These are phyloP conservation scores for Montipora sp. DNA, from an alignment of 64 coral and sea anemone genomes.

Conservation along the genomic window DNA sequence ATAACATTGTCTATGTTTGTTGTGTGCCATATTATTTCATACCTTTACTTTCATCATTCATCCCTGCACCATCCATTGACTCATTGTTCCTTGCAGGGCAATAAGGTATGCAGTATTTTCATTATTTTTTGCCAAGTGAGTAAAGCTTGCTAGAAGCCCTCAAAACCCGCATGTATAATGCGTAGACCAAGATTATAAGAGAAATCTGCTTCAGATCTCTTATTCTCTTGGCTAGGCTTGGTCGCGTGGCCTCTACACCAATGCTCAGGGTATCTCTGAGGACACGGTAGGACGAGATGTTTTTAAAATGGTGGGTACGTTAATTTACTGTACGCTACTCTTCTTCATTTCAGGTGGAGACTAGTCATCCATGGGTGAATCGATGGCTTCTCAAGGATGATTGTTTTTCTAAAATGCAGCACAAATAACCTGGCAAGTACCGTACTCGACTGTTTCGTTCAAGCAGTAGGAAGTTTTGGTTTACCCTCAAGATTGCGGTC, in stretches of 20 bases:
- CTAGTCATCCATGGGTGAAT: not conserved
- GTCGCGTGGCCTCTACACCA: not conserved
- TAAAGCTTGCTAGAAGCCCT: too few relatives aligned
- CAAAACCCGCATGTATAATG: too few relatives aligned
- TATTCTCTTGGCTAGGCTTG: not conserved
- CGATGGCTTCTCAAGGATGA: constrained; percentile 8
- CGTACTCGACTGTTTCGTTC: constrained; percentile 10
- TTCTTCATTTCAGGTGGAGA: not conserved
- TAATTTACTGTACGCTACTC: not conserved
- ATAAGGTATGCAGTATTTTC: too few relatives aligned
- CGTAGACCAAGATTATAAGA: too few relatives aligned
- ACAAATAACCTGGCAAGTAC: constrained; percentile 30
- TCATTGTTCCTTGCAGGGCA: too few relatives aligned
- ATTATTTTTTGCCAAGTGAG: too few relatives aligned
- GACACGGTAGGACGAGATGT: not conserved
- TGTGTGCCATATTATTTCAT: too few relatives aligned
- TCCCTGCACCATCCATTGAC: too few relatives aligned
- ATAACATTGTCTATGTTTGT: too few relatives aligned
- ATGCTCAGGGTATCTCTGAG: not conserved
- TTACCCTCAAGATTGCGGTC: constrained; percentile 26
- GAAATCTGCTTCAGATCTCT: not conserved
- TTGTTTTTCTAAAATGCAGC: constrained; percentile 5
- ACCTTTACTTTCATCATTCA: too few relatives aligned
- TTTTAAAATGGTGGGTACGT: not conserved
- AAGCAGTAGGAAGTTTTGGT: constrained; percentile 8